These are phyloP conservation scores for Drosophila willistoni DNA, from an alignment of 1,140 invertebrate species.

Conservation along the genomic window DNA sequence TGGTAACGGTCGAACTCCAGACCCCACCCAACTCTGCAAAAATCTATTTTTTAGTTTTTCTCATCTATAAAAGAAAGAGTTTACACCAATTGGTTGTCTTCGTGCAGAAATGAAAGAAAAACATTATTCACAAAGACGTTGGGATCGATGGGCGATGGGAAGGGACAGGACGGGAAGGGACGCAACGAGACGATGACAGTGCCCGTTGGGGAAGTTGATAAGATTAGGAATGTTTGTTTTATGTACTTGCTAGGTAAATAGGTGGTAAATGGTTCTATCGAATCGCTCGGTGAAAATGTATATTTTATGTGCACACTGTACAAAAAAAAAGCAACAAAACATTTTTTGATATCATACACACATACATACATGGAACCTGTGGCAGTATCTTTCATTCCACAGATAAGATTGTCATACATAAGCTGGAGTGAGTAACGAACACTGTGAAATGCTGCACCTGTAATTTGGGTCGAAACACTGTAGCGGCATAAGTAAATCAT, in stretches of 20 bases:
- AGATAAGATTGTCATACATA: slow-evolving; percentile 63
- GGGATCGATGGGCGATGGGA: not conserved
- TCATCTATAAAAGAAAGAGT: not conserved
- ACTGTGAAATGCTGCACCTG: slow-evolving; percentile 60
- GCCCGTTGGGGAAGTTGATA: slow-evolving; percentile 26
- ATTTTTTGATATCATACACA: not conserved
- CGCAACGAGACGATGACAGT: not conserved
- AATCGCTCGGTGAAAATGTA: not conserved
- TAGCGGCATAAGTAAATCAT: not conserved
- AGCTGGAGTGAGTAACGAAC: slow-evolving; percentile 10
- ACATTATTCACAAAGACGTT: slow-evolving; percentile 11
- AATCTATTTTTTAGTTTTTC: not conserved
- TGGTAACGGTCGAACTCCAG: not conserved
- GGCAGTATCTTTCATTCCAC: slow-evolving; percentile 26
- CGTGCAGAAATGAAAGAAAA: slow-evolving; percentile 32
- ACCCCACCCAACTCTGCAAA: not conserved
- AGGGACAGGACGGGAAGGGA: not conserved
- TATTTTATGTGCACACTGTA: slow-evolving; percentile 19
- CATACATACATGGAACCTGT: slow-evolving; percentile 22
- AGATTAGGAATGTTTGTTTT: slow-evolving; percentile 54
- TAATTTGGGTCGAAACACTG: slow-evolving; percentile 37
- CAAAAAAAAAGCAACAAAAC: slow-evolving; percentile 16
- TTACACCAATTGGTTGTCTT: slow-evolving; percentile 30
- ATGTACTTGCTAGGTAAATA: slow-evolving; percentile 35
- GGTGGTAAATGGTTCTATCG: slow-evolving; percentile 6